These are phyloP conservation scores for Epicauta chinensis DNA, from an alignment of 1,140 invertebrate genomes.

Conservation along the genomic window DNA sequence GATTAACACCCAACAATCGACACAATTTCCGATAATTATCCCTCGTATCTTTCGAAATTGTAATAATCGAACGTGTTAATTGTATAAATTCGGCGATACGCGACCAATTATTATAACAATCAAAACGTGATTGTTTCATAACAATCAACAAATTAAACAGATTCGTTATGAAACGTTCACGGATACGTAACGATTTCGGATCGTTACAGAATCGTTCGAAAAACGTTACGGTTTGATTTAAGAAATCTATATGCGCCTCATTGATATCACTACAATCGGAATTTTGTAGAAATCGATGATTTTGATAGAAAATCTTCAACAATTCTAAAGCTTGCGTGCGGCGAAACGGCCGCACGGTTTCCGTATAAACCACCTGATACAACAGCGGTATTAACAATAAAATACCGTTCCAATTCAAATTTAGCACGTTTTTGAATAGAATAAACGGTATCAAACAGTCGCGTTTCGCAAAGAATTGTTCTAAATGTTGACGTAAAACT, in stretches of 20 bases:
- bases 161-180: constrained; percentile 44
- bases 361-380: constrained; percentile 54
- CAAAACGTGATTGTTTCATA: constrained; percentile 40
- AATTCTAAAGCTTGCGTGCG: constrained; percentile 59
- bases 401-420: constrained; percentile 55
- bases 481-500: constrained; percentile 49
- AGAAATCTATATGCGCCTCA: constrained; percentile 41
- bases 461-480: constrained; percentile 54
- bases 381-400: constrained; percentile 50
- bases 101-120: constrained; percentile 40
- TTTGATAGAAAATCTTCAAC: constrained; percentile 53
- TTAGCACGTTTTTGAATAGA: constrained; percentile 58
- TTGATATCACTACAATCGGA: constrained; percentile 27
- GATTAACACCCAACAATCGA: constrained; percentile 37
- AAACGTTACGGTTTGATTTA: constrained; percentile 33
- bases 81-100: constrained; percentile 37
- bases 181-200: constrained; percentile 28
- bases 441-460: constrained; percentile 56
- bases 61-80: constrained; percentile 36
- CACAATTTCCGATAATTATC: constrained; percentile 46
- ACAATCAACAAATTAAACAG: constrained; percentile 42
- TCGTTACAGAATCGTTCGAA: constrained; percentile 34
- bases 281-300: constrained; percentile 43
- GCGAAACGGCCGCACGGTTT: constrained; percentile 53
- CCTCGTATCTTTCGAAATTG: constrained; percentile 44